Base-by-base conservation (phyloP, 2,888 invertebrate genomes). In the Pammene fasciana region DNA sequence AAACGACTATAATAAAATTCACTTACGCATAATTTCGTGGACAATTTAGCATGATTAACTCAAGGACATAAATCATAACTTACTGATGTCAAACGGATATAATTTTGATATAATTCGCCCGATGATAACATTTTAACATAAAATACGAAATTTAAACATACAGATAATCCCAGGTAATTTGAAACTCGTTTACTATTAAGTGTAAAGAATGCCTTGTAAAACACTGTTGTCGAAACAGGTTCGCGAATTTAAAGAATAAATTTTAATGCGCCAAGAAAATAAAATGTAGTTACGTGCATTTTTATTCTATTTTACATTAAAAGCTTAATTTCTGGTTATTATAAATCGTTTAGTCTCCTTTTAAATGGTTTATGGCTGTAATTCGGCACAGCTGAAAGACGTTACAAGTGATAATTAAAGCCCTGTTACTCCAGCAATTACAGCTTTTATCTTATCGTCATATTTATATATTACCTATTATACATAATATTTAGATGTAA, bases 401-500 rank as follows among this genome's bases (percentile, higher is more conserved):
- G 84, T 84, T 89, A 86, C 89, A 87, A 90, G 88, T 89, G 88
- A 91, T 90, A 91, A 90, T 91, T 90, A 90, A 91, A 90, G 86
- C 82, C 82, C 87, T 78, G 87, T 89, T 84, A 86, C 85, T 86
- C 85, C 90, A 89, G 89, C 88, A 89, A 89, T 89, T 90, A 85
- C 88, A 82, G 82, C 79, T 82, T 82, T 86, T 85, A 89, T 87
- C 85, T 83, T 81, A 77, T 81, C 82, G 84, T 85, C 88, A 86
- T 86, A 67, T 45, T 70, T 67, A 57, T 59, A 65, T 64, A 26
- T 34, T 34, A 36, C n/a, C 8, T 9, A 38, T 9, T 38, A 38
- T n/a, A n/a, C n/a, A n/a, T n/a, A n/a, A 26, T 26, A 26, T 26
- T 26, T 26, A 26, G 4, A 26, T 26, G 26, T 26, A 26, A 26